Base-by-base conservation (phyloP, 2,113 vertebrate species). In the Salvelinus fontinalis region DNA sequence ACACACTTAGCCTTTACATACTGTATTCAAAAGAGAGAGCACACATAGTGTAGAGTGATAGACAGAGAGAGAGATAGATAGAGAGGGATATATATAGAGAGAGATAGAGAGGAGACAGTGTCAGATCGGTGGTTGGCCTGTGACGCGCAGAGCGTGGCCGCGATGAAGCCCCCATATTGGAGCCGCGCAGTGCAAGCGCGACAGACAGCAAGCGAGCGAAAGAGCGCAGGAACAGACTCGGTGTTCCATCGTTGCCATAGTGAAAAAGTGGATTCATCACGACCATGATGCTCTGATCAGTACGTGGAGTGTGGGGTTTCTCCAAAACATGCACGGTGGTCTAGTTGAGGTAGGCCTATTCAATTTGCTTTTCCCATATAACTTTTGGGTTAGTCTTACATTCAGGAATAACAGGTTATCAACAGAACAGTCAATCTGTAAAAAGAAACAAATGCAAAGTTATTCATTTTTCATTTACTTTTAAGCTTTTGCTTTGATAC, bases 261-360 rank as follows among this genome's bases (percentile, higher is more conserved):
- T 90, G 89, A 90, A 88, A 89, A 90, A 90, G 91, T 91, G 88
- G 90, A 92, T 90, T 87, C 89, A 75, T 77, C 84, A 80, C 13
- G 69, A 84, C 76, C 78, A 79, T 73, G 88, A 85, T 80, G 87
- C 86, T 31, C 62, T 85, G 87, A 89, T 81, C 81, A 79, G 70
- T 60, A 20, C 81, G 79, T 84, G 77, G 77, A 24, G 72, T 82
- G 86, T 7, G 86, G 75, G 39, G 73, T 70, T 85, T 87, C 86
- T 87, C 72, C 70, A 62, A 71, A 70, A 84, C 70, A 72, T 16
- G 27, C 14, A 26, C 84, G 76, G 39, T 44, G 39, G 39, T 74
- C 77, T 48, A 74, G 76, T 75, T 75, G 74, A 87, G 89, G 89
- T 85, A 84, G 85, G 83, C 59, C 39, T 44, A 11, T 44, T 44